Evolutionary conservation across 2,113 vertebrate species (phyloP).

Genomic region (Choloepus hoffmanni): DNA sequence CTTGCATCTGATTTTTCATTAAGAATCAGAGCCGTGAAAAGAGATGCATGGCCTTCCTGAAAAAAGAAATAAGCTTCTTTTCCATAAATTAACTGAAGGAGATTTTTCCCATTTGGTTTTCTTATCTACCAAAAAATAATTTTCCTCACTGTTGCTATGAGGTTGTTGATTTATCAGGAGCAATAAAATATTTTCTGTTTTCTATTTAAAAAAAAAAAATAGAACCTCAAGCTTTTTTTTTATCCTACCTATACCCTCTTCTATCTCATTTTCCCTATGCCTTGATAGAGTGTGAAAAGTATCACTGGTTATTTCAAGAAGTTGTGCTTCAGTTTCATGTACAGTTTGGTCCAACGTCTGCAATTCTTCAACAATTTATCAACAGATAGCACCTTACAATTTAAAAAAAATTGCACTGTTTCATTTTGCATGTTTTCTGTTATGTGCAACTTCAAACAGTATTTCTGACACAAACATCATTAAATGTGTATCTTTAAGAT

Average conservation of each 20-base stretch:
- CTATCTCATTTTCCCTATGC: background rate
- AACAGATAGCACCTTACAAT: background rate
- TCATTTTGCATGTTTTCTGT: background rate
- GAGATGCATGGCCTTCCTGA: background rate
- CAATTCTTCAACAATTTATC: background rate
- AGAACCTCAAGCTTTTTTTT: background rate
- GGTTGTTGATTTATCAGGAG: background rate
- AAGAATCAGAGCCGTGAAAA: background rate
- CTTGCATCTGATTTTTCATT: background rate
- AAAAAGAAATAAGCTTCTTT: background rate
- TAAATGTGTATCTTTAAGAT: conserved; percentile 7
- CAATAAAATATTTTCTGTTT: background rate
- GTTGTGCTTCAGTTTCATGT: background rate
- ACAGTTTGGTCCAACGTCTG: background rate
- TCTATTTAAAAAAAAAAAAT: background rate
- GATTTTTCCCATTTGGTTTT: background rate
- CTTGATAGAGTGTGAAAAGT: background rate
- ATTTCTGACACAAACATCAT: background rate
- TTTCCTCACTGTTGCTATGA: background rate
- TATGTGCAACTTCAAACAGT: background rate
- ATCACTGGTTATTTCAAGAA: conserved; percentile 10
- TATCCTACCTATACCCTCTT: background rate
- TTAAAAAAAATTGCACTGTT: background rate
- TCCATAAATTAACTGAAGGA: background rate
- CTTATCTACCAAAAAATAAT: background rate